Evolutionary conservation across 2,113 vertebrate genomes (phyloP).

Genomic region (Butorides virescens): DNA sequence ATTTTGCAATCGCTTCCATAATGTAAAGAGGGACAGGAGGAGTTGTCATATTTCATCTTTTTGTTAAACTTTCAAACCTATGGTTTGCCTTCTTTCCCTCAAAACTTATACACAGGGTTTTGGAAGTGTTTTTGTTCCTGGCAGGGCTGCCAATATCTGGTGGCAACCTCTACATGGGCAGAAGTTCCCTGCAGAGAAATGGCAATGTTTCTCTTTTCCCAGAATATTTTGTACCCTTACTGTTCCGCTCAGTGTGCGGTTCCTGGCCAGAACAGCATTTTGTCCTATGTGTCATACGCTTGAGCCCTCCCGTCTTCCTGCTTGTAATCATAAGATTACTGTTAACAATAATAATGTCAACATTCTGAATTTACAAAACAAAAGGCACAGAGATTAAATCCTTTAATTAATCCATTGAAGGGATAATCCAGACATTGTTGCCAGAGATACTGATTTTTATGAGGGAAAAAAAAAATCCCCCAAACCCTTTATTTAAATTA

Average conservation of each 20-base stretch:
- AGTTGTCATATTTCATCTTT: too few species aligned
- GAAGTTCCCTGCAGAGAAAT: not conserved
- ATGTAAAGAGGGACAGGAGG: not conserved
- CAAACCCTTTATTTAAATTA: not conserved
- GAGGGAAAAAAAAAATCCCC: too few species aligned
- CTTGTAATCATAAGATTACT: constrained; percentile 4
- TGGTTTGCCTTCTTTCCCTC: not conserved
- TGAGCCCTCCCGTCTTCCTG: constrained; percentile 18
- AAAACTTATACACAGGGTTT: not conserved
- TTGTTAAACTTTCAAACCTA: not conserved
- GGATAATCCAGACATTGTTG: not conserved
- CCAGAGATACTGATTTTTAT: not conserved
- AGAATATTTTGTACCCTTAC: not conserved
- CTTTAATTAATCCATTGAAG: constrained; percentile 14
- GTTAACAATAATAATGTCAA: not conserved
- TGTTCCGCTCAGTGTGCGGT: not conserved
- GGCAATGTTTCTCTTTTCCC: not conserved
- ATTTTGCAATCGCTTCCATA: not conserved
- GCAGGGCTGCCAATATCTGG: not conserved
- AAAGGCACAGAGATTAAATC: not conserved
- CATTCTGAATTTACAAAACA: constrained; percentile 27
- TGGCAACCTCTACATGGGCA: not conserved
- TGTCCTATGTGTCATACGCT: not conserved
- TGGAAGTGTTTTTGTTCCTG: not conserved
- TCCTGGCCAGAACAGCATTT: constrained; percentile 19